phyloP scores from a whole-genome alignment of 2,113 vertebrate genomes.

The Myanophis thanlyinensis region DNA sequence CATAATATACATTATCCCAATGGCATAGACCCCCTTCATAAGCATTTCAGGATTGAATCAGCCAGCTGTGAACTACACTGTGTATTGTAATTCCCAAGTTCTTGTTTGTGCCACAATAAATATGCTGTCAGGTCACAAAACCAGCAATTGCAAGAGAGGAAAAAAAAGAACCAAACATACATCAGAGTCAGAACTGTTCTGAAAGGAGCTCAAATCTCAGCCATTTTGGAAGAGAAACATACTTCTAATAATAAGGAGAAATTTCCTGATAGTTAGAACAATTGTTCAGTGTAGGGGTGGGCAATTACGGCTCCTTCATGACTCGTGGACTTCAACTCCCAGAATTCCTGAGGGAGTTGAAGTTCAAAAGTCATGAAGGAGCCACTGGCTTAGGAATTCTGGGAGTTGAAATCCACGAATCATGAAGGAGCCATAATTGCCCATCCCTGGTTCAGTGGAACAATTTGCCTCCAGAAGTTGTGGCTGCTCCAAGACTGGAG shows the following conservation, averaged over 20 bases:
- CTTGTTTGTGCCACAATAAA: slow-evolving; percentile 4
- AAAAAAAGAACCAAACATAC: background rate
- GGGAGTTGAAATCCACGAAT: no score
- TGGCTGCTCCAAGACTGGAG: background rate
- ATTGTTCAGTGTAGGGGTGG: no score
- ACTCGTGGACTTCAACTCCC: no score
- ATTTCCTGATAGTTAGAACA: background rate
- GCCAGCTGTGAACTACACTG: background rate
- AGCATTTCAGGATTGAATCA: background rate
- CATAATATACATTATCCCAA: slow-evolving; percentile 22
- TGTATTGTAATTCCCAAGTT: background rate
- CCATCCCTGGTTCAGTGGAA: no score
- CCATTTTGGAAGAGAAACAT: background rate
- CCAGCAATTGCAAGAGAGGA: background rate
- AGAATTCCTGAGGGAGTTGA: no score
- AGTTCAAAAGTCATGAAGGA: no score
- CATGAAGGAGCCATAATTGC: no score
- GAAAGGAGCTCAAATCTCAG: background rate
- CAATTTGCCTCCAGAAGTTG: background rate
- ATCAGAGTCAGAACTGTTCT: background rate
- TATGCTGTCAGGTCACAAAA: background rate
- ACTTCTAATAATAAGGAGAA: background rate
- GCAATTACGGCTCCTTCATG: no score
- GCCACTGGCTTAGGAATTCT: no score
- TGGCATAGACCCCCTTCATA: background rate